Percentiles rank a stretch among this genome's conserved stretches.
phyloP scores from a whole-genome alignment of 2,797 vertebrate genomes.

The Bradypus variegatus region DNA sequence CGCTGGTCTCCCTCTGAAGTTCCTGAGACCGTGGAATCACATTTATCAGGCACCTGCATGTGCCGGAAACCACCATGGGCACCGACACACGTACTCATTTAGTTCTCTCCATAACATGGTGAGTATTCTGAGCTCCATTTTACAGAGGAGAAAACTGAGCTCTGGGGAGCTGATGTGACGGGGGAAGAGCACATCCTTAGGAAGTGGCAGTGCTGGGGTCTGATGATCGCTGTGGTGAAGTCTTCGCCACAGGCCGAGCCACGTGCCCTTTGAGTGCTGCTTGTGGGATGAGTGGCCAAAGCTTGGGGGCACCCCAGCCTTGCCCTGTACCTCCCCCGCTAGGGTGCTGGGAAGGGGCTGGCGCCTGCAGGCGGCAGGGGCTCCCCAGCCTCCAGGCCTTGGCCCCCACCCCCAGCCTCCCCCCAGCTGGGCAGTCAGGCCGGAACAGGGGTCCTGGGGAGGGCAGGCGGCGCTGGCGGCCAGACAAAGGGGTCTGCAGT shows the following conservation, averaged over 20 bases:
- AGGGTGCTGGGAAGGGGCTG: rapidly evolving
- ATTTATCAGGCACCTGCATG: rapidly evolving
- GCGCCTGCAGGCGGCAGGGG: neutral
- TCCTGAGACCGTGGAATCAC: neutral
- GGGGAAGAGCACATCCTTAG: neutral
- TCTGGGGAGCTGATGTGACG: neutral
- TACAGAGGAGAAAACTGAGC: neutral
- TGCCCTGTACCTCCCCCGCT: neutral
- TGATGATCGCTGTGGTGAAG: neutral
- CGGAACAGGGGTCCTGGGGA: constrained; percentile 17
- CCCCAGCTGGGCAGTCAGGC: neutral
- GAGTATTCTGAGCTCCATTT: neutral
- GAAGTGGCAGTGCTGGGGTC: neutral
- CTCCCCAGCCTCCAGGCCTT: neutral
- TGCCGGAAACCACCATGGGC: neutral
- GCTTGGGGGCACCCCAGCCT: neutral
- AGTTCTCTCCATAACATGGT: neutral
- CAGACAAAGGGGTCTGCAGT: constrained; percentile 45
- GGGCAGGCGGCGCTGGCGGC: neutral
- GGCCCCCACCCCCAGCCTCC: neutral
- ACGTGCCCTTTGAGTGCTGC: neutral
- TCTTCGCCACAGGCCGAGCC: neutral
- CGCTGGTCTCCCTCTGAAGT: neutral
- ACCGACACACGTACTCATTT: neutral
- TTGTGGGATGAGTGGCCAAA: neutral